Base-by-base conservation (phyloP, 2,888 invertebrate genomes). In the Drosophila yooni region DNA sequence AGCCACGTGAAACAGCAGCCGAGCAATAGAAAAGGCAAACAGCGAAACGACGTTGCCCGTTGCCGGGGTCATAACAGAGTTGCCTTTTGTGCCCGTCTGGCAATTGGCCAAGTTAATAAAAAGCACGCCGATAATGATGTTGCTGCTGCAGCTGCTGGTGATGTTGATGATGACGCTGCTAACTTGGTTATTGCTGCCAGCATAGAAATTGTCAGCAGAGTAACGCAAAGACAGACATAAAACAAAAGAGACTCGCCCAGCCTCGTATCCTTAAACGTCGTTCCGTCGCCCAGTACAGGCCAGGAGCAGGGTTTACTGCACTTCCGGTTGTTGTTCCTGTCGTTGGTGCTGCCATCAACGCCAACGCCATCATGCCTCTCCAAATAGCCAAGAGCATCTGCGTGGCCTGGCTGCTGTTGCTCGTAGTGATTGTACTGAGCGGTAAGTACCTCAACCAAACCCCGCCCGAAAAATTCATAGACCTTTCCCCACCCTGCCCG, bases 41-140 rank as follows among this genome's bases (percentile, higher is more conserved):
- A 79, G 70, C 54, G 64, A 65, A 59, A 56, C 57, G 51, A 63
- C 58, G 65, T 40, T 65, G 74, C 75, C 76, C 33, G 33, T 33
- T 33, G 33, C 33, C 70, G 52, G 58, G 64, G 64, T 74, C 64
- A 70, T 67, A 66, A 74, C 72, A 67, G 74, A 70, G 74, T 71
- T 74, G 79, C 76, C 71, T 81, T 84, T 85, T 85, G 78, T 74
- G 75, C 58, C 54, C 65, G 65, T 66, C 79, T 89, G 89, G 89
- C 90, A 90, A 90, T 89, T 90, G 89, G 90, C 89, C 91, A 91
- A 91, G 82, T 89, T 88, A 86, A 88, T 83, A 83, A 80, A 88
- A 61, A 56, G 59, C 67, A 70, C 58, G 64, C 70, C 74, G 78
- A 89, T 86, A 81, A 89, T 88, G 84, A 87, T 76, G 83, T 81